Percentiles rank a stretch among this genome's conserved stretches.
Conservation (phyloP, 2,113 vertebrate genomes). For the Formicarius rufipectus region DNA sequence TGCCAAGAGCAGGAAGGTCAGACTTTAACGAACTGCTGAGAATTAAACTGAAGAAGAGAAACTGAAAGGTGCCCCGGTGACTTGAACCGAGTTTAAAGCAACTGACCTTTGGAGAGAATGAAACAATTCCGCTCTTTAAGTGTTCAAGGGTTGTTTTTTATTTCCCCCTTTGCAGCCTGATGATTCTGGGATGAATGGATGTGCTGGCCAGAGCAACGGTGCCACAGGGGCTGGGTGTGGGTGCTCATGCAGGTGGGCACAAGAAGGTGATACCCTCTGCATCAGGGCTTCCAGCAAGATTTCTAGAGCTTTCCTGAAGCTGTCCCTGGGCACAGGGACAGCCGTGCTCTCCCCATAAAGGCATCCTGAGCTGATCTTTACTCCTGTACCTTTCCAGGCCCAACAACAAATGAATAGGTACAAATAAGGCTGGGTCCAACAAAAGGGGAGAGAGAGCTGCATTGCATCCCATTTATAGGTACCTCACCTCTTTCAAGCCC, state of each 20-base stretch:
- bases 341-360: background rate
- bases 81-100: conserved; percentile 19
- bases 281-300: background rate
- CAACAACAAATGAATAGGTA: background rate
- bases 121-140: background rate
- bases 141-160: background rate
- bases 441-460: fast-evolving
- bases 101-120: conserved; percentile 57
- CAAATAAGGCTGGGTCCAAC: background rate
- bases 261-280: background rate
- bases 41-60: conserved; percentile 64
- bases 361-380: background rate
- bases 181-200: background rate
- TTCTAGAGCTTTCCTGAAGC: background rate
- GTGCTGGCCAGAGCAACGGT: background rate
- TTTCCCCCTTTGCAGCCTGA: background rate
- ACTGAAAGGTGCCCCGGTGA: conserved; percentile 10
- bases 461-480: fast-evolving
- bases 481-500: fast-evolving
- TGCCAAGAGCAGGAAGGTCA: conserved; percentile 62
- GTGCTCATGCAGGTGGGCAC: fast-evolving
- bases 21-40: conserved; percentile 73
- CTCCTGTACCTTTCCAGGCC: background rate
- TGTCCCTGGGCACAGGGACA: background rate
- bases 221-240: background rate